Conservation (phyloP, 2,888 invertebrate species). For the Apamea anceps region DNA sequence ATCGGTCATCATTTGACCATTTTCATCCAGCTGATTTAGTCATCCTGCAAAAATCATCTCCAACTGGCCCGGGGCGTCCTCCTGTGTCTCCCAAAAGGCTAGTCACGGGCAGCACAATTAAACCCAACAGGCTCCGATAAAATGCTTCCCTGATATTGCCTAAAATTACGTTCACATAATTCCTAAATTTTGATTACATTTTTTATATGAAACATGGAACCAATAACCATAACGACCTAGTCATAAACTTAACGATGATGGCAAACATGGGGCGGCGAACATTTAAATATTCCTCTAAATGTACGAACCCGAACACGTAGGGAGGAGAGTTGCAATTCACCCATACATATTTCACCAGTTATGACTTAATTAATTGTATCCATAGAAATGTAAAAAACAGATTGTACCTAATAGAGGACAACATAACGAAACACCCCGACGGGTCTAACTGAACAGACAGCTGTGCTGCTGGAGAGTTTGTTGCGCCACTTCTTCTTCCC, state of each 20-base stretch:
- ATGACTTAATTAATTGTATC: background rate
- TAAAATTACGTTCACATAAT: conserved; percentile 18
- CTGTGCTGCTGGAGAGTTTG: too few relatives aligned
- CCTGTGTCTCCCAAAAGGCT: background rate
- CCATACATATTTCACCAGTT: background rate
- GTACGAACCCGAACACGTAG: background rate
- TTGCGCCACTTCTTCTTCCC: too few relatives aligned
- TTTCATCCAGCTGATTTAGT: background rate
- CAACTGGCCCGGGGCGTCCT: too few relatives aligned
- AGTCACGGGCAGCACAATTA: background rate
- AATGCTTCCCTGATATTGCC: conserved; percentile 4
- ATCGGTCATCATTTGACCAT: background rate
- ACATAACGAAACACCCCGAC: background rate
- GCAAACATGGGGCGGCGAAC: conserved; percentile 12
- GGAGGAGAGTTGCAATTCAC: background rate
- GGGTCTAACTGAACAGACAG: too few relatives aligned
- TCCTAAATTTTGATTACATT: conserved; percentile 32
- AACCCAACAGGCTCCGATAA: background rate
- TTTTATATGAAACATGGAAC: conserved; percentile 20
- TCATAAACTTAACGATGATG: conserved; percentile 36
- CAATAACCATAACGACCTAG: conserved; percentile 32
- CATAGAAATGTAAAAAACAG: too few relatives aligned
- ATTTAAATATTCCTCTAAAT: conserved; percentile 12
- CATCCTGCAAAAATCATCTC: background rate
- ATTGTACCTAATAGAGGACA: background rate